These are phyloP conservation scores for Anhinga rufa DNA, from an alignment of 2,113 vertebrate genomes.

Conservation along the genomic window DNA sequence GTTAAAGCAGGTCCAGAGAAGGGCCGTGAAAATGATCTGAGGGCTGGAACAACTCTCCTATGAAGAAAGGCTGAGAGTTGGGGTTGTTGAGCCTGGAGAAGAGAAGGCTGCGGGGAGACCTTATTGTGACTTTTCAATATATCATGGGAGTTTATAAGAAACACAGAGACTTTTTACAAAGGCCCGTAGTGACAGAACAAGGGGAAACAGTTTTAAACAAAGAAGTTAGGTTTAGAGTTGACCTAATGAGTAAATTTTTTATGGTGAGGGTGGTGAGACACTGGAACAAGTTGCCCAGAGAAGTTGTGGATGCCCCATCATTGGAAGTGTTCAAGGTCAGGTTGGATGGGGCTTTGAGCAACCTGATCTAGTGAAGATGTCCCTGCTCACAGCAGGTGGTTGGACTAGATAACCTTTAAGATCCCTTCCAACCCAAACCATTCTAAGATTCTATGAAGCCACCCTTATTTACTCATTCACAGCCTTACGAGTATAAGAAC, in stretches of 20 bases:
- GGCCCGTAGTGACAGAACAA: accelerated
- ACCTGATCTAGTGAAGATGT: neutral
- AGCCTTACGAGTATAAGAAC: neutral
- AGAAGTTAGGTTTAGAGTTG: neutral
- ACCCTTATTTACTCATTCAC: neutral
- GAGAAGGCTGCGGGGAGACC: neutral
- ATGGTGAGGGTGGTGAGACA: accelerated
- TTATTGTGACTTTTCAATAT: neutral
- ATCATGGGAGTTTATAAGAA: neutral
- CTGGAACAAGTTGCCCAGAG: neutral
- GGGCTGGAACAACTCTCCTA: neutral
- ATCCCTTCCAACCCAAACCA: neutral
- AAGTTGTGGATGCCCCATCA: neutral
- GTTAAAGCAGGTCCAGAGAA: neutral
- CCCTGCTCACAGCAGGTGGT: accelerated
- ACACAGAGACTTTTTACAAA: neutral
- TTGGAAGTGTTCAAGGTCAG: neutral
- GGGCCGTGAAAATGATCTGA: neutral
- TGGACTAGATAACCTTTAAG: neutral
- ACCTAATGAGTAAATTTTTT: neutral
- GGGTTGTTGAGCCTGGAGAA: neutral
- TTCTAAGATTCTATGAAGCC: neutral
- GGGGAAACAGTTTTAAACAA: neutral
- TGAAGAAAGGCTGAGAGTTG: neutral
- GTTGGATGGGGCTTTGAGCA: neutral